Conservation (phyloP, 1,140 invertebrate genomes). For the Rhizoglyphus robini region DNA sequence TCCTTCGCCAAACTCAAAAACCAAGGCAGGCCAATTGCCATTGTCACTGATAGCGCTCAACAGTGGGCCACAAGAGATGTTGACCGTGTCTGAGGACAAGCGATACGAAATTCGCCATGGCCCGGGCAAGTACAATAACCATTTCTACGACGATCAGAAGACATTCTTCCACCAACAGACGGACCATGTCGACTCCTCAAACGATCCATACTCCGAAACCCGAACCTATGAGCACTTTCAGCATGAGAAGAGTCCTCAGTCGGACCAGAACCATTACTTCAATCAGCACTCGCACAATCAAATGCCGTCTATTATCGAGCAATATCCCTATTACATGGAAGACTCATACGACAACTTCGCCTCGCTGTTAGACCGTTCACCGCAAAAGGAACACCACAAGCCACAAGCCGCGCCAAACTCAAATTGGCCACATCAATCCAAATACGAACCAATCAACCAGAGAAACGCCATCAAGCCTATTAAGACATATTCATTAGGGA, state of each 20-base stretch:
- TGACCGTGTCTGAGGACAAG: background rate
- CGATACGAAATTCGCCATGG: background rate
- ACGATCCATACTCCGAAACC: background rate
- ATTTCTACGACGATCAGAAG: background rate
- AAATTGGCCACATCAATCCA: conserved; percentile 4
- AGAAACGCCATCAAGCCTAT: background rate
- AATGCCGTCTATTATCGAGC: too few species aligned
- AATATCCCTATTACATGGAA: background rate
- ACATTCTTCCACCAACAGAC: background rate
- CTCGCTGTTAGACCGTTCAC: background rate
- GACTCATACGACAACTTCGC: background rate
- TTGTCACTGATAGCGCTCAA: background rate
- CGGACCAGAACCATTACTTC: background rate
- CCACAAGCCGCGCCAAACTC: background rate
- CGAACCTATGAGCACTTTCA: background rate
- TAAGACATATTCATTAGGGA: too few species aligned
- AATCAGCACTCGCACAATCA: background rate
- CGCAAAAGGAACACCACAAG: too few species aligned
- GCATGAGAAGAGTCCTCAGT: too few species aligned
- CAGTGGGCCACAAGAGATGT: background rate
- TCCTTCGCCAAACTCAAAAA: background rate
- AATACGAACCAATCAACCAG: background rate
- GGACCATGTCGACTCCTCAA: too few species aligned
- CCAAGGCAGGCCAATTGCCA: background rate
- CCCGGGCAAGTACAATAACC: background rate